Evolutionary conservation across 1,140 invertebrate genomes (phyloP).

Genomic region (Mizuhopecten yessoensis): DNA sequence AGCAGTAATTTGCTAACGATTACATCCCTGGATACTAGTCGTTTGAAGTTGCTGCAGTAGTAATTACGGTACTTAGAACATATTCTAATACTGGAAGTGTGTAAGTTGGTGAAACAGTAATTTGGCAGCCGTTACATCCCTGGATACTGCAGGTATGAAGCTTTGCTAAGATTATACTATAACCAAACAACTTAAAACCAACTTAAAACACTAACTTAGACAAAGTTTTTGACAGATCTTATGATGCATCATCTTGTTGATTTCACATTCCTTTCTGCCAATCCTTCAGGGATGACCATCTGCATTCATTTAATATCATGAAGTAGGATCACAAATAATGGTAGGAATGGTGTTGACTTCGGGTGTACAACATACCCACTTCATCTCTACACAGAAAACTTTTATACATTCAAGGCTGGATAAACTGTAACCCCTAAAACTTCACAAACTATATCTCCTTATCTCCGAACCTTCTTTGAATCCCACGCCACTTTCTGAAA

Average conservation of each 20-base stretch:
- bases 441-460: conserved; percentile 7
- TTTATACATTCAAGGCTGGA: neutral
- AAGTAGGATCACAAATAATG: neutral
- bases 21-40: neutral
- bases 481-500: conserved; percentile 12
- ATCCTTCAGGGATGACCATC: neutral
- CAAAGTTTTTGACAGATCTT: neutral
- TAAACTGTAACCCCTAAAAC: neutral
- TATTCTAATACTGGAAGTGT: too few relatives aligned
- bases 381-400: neutral
- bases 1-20: neutral
- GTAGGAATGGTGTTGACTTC: neutral
- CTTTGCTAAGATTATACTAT: too few relatives aligned
- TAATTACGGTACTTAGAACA: neutral
- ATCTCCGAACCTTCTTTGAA: neutral
- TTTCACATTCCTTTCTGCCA: neutral
- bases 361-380: neutral
- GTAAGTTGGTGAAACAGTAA: neutral
- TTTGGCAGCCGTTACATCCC: neutral
- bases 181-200: neutral
- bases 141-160: neutral
- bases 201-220: neutral
- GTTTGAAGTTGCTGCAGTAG: neutral
- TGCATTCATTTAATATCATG: neutral
- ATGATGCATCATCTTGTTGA: neutral